Evolutionary conservation across 2,113 vertebrate genomes (phyloP).

Genomic region (Phylloscopus whistleri): DNA sequence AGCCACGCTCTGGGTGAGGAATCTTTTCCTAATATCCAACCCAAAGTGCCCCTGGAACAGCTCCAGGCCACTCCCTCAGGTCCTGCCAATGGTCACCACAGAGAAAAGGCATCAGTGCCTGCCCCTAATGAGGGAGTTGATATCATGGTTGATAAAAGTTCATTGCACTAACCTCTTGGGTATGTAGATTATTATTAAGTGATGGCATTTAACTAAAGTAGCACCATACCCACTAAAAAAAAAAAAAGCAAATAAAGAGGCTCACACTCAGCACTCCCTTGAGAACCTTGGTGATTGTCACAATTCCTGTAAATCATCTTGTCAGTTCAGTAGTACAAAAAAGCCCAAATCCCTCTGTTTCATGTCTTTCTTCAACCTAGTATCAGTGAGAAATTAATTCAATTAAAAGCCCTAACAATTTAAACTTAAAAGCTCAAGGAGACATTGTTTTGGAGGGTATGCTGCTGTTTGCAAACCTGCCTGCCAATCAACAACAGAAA

Average conservation of each 20-base stretch:
- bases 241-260: neutral
- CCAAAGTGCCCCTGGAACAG: neutral
- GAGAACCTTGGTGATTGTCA: neutral
- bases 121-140: neutral
- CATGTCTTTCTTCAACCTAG: neutral
- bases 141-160: neutral
- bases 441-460: neutral
- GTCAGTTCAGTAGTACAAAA: neutral
- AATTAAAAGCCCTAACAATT: neutral
- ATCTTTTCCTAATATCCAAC: neutral
- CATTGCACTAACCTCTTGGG: neutral
- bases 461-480: constrained; percentile 6
- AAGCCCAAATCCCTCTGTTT: neutral
- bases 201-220: neutral
- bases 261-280: neutral
- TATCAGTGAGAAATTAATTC: neutral
- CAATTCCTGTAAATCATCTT: neutral
- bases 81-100: neutral
- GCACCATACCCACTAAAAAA: neutral
- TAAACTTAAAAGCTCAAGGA: neutral
- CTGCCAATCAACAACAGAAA: neutral
- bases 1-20: neutral
- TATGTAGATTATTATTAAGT: neutral
- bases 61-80: neutral
- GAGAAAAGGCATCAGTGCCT: neutral